Evolutionary conservation across 1,140 invertebrate genomes (phyloP), one percentile per base, ranked within the genome.

Genomic region (Dolichoris vasculosae): DNA sequence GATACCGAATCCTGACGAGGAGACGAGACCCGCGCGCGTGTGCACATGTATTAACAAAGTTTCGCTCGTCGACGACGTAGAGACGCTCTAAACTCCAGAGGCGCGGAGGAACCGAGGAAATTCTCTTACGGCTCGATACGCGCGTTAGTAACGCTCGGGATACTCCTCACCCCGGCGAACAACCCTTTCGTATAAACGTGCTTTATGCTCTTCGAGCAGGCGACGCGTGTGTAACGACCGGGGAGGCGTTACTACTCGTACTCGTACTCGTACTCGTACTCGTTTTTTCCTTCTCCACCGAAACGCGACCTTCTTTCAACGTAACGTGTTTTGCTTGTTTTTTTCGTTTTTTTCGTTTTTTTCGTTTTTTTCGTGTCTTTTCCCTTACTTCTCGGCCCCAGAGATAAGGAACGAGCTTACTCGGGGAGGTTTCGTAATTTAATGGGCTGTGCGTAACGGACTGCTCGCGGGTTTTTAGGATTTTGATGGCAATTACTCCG

Each of bases 41-140:
- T 55, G 40, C 82, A 76, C 82, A 51, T 69, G 82, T 64, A 84
- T 84, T 84, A 84, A 77, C 82, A 15, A 76, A 78, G 59, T 77
- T 78, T 67, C n/a, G 40, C 75, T 84, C 23, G 30, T 40, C 32
- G 46, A 35, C 43, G 26, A 77, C 40, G 73, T 67, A 64, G 59
- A 51, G 11, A 51, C 15, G 15, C 48, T n/a, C n/a, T n/a, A n/a
- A n/a, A n/a, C n/a, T n/a, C n/a, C n/a, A n/a, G n/a, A 71, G 15
- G 71, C 81, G 46, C 80, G 80, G 26, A 43, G 40, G 30, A 81
- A 40, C 17, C 79, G 67, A 71, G 48, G 51, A 75, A 59, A 83
- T 75, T 64, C 38, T 38, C 82, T 83, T 59, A 69, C 73, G 38
- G 71, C 69, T 48, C 69, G 51, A 75, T 63, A 59, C 51, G 83